These are phyloP conservation scores for Scolanthus callimorphus DNA, from an alignment of 92 coral and sea anemone species.

Conservation along the genomic window DNA sequence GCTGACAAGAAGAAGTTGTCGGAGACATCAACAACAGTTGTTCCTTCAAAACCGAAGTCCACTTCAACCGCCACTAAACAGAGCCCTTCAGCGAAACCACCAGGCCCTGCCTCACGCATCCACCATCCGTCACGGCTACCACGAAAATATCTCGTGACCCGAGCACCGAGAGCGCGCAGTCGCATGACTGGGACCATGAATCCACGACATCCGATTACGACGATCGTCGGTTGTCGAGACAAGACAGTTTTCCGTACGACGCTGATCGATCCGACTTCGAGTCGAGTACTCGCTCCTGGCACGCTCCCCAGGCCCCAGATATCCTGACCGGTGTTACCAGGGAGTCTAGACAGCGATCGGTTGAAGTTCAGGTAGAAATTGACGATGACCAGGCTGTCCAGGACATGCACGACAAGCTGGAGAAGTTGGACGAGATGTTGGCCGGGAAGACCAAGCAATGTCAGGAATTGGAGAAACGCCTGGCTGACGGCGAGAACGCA, in stretches of 20 bases:
- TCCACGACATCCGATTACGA: conserved; percentile 47
- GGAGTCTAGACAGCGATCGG: conserved; percentile 58
- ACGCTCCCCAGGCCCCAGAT: conserved; percentile 71
- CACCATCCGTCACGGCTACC: conserved; percentile 14
- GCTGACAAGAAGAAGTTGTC: conserved; percentile 5
- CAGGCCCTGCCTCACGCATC: conserved; percentile 14
- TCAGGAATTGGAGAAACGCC: conserved; percentile 40
- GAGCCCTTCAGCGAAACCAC: conserved; percentile 3
- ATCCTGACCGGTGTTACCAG: conserved; percentile 72
- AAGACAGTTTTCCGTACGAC: conserved; percentile 32
- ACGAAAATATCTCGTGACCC: conserved; percentile 21
- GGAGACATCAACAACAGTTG: conserved; percentile 8
- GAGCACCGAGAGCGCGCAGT: conserved; percentile 27
- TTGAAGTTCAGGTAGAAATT: conserved; percentile 80
- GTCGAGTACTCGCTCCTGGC: conserved; percentile 37
- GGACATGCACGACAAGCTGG: conserved; percentile 51
- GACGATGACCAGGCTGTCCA: conserved; percentile 40
- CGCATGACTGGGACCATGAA: conserved; percentile 43
- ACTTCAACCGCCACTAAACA: neutral
- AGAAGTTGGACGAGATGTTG: conserved; percentile 43
- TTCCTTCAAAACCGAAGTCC: neutral
- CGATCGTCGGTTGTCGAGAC: conserved; percentile 16
- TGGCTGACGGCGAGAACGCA: conserved; percentile 37
- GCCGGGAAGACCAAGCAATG: conserved; percentile 50
- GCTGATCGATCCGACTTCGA: conserved; percentile 35